phyloP scores from a whole-genome alignment of 2,888 invertebrate genomes.

The Tanypteryx hageni region DNA sequence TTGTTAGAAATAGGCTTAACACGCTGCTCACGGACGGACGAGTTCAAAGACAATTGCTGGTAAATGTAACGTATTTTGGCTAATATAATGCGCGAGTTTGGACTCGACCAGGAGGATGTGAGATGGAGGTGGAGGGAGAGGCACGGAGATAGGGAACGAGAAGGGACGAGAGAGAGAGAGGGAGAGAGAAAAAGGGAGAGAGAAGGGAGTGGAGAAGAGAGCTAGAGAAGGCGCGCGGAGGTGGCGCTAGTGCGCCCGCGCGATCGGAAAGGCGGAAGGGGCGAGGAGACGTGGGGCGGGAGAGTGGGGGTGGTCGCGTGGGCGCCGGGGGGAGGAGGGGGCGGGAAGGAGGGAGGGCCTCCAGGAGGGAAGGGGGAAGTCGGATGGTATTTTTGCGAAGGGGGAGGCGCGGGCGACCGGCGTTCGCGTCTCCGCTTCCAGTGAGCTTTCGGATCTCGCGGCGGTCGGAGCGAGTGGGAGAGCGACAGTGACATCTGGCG shows the following conservation, averaged over 20 bases:
- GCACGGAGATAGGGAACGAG: background rate
- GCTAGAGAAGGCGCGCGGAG: background rate
- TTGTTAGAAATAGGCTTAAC: background rate
- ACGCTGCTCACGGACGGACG: background rate
- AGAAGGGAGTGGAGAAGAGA: too few relatives aligned
- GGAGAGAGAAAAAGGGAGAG: too few relatives aligned
- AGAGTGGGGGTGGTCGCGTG: background rate
- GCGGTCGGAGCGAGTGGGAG: background rate
- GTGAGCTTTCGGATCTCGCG: constrained; percentile 28
- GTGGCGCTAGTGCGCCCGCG: constrained; percentile 37
- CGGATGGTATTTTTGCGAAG: constrained; percentile 39
- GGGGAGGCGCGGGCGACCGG: constrained; percentile 19
- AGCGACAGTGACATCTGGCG: background rate
- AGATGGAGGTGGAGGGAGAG: background rate
- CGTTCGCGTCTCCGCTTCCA: constrained; percentile 20
- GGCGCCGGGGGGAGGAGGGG: background rate
- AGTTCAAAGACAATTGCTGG: background rate
- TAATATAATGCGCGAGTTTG: constrained; percentile 26
- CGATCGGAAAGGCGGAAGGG: background rate
- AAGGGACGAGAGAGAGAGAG: background rate
- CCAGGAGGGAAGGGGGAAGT: background rate
- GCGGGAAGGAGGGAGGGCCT: background rate
- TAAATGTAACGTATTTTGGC: background rate
- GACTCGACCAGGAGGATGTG: background rate
- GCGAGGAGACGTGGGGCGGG: constrained; percentile 10